A percentile compares a stretch with the other conserved stretches of the same genome.
Conservation (phyloP, 2,797 vertebrate species). For the Meriones psammophilus region DNA sequence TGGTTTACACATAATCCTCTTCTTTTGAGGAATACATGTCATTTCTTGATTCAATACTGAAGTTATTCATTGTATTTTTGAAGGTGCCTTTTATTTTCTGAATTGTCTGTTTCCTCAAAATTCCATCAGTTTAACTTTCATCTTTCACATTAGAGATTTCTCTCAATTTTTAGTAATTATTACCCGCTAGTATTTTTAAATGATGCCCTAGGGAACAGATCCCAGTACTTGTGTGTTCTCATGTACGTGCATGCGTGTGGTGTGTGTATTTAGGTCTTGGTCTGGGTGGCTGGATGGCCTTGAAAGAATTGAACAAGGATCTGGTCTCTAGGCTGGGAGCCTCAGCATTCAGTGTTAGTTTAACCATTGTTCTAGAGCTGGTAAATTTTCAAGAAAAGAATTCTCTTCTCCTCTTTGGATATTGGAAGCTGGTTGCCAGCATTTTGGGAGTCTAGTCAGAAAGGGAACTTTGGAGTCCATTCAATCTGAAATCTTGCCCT, state of each 20-base stretch:
- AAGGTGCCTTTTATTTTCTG: neutral
- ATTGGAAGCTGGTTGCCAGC: neutral
- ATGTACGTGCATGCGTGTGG: neutral
- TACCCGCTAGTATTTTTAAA: constrained; percentile 18
- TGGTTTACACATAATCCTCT: neutral
- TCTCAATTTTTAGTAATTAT: constrained; percentile 1
- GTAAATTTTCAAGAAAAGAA: constrained; percentile 23
- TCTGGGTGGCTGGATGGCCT: neutral
- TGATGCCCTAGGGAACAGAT: neutral
- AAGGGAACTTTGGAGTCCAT: neutral
- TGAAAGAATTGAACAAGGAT: neutral
- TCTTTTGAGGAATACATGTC: neutral
- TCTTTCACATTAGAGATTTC: constrained; percentile 50
- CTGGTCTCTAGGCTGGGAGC: neutral
- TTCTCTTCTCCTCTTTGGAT: neutral
- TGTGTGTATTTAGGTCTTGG: neutral
- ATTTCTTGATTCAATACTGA: constrained; percentile 6
- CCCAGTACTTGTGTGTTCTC: neutral
- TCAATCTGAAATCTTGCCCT: neutral
- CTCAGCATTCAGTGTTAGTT: neutral
- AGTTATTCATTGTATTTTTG: constrained; percentile 13
- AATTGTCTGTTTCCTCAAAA: constrained; percentile 21
- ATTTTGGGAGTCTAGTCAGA: neutral
- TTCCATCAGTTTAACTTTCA: constrained; percentile 23
- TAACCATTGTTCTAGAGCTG: neutral